phyloP scores from a whole-genome alignment of 2,113 vertebrate species.

The Toxotes chatareus region DNA sequence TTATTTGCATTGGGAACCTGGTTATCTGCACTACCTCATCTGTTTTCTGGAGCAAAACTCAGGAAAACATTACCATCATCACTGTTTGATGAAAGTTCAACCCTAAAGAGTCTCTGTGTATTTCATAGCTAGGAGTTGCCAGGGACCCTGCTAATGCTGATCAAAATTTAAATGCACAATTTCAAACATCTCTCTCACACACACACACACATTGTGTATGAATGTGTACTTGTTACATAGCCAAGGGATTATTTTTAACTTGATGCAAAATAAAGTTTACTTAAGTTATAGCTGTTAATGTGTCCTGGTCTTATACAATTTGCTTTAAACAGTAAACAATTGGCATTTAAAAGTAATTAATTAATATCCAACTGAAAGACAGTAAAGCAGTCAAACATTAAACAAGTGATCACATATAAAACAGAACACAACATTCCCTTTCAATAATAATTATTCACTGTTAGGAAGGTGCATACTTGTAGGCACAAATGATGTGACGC shows the following conservation, averaged over 20 bases:
- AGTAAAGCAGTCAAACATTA: slow-evolving; percentile 2
- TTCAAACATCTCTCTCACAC: slow-evolving; percentile 13
- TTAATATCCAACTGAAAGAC: background rate
- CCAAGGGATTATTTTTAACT: background rate
- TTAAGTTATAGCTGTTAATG: background rate
- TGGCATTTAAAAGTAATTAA: background rate
- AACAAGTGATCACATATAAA: background rate
- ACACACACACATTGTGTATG: background rate
- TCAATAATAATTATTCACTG: slow-evolving; percentile 9
- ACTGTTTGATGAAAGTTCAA: slow-evolving; percentile 37
- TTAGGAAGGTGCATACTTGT: slow-evolving; percentile 1
- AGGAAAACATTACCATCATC: slow-evolving; percentile 52
- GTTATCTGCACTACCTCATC: slow-evolving; percentile 23
- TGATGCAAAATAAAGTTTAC: background rate
- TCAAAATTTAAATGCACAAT: slow-evolving; percentile 29
- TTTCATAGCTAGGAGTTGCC: slow-evolving; percentile 28
- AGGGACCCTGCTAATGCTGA: slow-evolving; percentile 11
- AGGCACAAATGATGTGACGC: slow-evolving; percentile 11
- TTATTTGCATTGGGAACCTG: slow-evolving; percentile 32
- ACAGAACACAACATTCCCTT: slow-evolving; percentile 8
- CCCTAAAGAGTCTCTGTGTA: slow-evolving; percentile 5
- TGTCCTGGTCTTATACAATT: background rate
- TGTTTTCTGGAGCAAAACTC: slow-evolving; percentile 47
- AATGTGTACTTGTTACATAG: background rate
- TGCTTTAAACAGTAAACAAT: background rate